These are phyloP conservation scores for Drosophila tripunctata DNA, from an alignment of 2,888 invertebrate genomes.

Conservation along the genomic window DNA sequence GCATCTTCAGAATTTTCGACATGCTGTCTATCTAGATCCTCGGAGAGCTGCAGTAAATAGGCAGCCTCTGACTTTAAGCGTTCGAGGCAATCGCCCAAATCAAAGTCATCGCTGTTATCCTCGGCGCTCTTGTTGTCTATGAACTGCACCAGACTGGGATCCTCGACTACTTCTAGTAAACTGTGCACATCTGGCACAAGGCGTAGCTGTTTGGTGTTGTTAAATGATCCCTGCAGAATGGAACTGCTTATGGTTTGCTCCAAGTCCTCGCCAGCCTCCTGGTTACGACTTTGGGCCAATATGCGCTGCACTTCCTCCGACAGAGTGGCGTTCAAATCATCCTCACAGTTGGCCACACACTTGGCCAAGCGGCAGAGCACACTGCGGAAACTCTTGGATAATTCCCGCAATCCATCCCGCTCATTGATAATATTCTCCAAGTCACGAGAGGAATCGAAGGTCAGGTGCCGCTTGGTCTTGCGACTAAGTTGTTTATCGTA, in stretches of 20 bases:
- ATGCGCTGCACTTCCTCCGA: conserved; percentile 85
- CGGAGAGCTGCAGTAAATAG: conserved; percentile 88
- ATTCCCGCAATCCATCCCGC: conserved; percentile 88
- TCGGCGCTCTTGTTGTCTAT: conserved; percentile 86
- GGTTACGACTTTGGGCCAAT: conserved; percentile 68
- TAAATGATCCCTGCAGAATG: conserved; percentile 63
- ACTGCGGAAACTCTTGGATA: conserved; percentile 88
- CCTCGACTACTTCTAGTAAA: conserved; percentile 87
- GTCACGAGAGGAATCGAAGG: conserved; percentile 83
- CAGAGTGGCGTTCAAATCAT: conserved; percentile 91
- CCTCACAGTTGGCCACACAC: conserved; percentile 91
- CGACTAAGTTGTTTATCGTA: conserved; percentile 84
- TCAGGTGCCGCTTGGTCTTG: conserved; percentile 83
- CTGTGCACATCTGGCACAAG: conserved; percentile 89
- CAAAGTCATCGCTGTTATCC: conserved; percentile 83
- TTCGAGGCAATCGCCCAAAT: conserved; percentile 88
- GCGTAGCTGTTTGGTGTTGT: conserved; percentile 86
- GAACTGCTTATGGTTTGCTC: conserved; percentile 73
- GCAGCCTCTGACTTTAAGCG: conserved; percentile 89
- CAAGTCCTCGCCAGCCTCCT: conserved; percentile 63
- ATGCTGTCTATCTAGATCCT: conserved; percentile 74
- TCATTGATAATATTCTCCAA: conserved; percentile 82
- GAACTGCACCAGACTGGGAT: conserved; percentile 86
- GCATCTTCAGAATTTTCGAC: conserved; percentile 67
- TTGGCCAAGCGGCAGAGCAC: conserved; percentile 89